Evolutionary conservation across 2,888 invertebrate species (phyloP).

Genomic region (Himalopsyche kuldschensis): DNA sequence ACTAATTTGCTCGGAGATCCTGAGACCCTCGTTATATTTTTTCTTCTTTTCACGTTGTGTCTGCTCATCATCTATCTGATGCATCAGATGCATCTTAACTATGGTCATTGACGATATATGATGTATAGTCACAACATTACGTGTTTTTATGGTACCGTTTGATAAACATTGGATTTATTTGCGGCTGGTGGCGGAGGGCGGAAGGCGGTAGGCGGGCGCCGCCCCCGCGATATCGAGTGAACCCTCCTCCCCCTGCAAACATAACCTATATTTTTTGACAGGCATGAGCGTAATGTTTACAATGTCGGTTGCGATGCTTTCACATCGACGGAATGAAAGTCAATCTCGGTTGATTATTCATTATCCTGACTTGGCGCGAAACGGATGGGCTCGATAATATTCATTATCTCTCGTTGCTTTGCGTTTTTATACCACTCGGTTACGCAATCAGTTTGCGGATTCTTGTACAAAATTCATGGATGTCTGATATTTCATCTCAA

Average conservation of each 20-base stretch:
- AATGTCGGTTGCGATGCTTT: conserved; percentile 14
- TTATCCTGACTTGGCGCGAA: not conserved
- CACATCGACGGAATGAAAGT: conserved; percentile 9
- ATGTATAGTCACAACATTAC: too few relatives aligned
- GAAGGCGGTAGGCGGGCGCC: conserved; percentile 7
- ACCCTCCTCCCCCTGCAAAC: conserved; percentile 25
- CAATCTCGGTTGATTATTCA: conserved; percentile 28
- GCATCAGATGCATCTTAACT: too few relatives aligned
- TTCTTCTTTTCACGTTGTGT: too few relatives aligned
- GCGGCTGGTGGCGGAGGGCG: conserved; percentile 9
- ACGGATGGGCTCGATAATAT: not conserved
- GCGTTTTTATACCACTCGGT: too few relatives aligned
- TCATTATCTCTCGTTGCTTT: too few relatives aligned
- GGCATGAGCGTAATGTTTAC: conserved; percentile 33
- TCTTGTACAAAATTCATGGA: too few relatives aligned
- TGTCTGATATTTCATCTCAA: too few relatives aligned
- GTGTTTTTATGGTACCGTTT: not conserved
- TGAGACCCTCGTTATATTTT: too few relatives aligned
- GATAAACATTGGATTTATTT: not conserved
- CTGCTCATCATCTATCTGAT: too few relatives aligned
- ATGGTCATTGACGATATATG: too few relatives aligned
- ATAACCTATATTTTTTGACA: conserved; percentile 40
- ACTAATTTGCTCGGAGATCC: too few relatives aligned
- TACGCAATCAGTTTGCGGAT: too few relatives aligned
- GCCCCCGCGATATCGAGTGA: conserved; percentile 18